Base-by-base conservation (phyloP, 2,888 invertebrate genomes). In the Epiblema foenella region DNA sequence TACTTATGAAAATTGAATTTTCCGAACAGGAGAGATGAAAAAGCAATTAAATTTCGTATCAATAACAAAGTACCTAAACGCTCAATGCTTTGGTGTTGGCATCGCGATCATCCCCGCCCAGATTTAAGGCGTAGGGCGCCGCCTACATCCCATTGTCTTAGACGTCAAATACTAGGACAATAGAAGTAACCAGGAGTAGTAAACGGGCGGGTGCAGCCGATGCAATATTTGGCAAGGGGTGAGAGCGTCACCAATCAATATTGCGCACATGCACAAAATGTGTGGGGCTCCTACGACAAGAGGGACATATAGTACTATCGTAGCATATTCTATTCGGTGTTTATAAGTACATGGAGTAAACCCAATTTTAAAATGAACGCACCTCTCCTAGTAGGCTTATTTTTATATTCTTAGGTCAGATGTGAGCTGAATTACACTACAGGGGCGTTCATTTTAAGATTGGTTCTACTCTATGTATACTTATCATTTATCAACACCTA, bases 71-170 rank as follows among this genome's bases (percentile, higher is more conserved):
- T 12, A n/a, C 0, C 0, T 8, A 46, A n/a, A n/a, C 8, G n/a
- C 15, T 7, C n/a, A 4, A n/a, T 7, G 46, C 15, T 15, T 42
- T 42, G 15, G 42, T 62, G 65, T 56, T 64, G 62, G 64, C 59
- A 68, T 59, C 24, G 54, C 42, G 20, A 46, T 71, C 75, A 78
- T 51, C 52, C 77, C 83, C 84, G 83, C 85, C 84, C 83, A 79
- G 79, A 79, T 72, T 62, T 9, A 73, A 69, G 76, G 10, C 64
- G 52, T 81, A 83, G 85, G 83, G 86, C 86, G 88, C 90, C 92
- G 89, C 93, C 91, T 90, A 89, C 90, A 86, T 83, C 83, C 88
- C 85, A 93, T 91, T 92, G 91, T 90, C 90, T 82, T 79, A 83
- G 80, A 87, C 84, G 84, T 81, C 77, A 76, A 75, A 74, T 85